Evolutionary conservation across 2,113 vertebrate species (phyloP).

Genomic region (Cavia porcellus): DNA sequence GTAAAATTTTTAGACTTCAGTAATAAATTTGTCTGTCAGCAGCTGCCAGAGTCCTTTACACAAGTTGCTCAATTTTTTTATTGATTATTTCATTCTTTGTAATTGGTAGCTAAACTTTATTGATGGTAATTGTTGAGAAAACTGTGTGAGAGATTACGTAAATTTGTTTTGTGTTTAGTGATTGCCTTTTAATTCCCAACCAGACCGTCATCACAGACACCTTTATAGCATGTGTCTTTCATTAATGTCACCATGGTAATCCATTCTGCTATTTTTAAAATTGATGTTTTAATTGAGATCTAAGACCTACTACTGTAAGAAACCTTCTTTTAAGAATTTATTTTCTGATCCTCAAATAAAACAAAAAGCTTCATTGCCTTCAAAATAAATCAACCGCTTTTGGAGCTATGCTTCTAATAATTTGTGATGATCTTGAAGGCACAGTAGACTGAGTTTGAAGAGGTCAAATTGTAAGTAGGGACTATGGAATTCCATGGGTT

Average conservation of each 20-base stretch:
- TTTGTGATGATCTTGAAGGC: not conserved
- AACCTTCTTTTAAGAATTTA: slow-evolving; percentile 36
- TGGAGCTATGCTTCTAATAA: slow-evolving; percentile 41
- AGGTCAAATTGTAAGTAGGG: not conserved
- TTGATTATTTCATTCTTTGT: not conserved
- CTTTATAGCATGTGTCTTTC: not conserved
- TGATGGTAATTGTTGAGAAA: slow-evolving; percentile 16
- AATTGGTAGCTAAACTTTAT: not conserved
- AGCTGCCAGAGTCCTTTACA: not conserved
- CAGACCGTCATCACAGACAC: not conserved
- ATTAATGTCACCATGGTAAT: not conserved
- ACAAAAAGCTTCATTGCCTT: not conserved
- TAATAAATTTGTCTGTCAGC: not conserved
- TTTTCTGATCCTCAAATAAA: slow-evolving; percentile 17
- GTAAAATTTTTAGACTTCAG: not conserved
- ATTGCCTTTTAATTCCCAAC: slow-evolving; percentile 22
- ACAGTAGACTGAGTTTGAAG: not conserved
- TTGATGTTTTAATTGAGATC: not conserved
- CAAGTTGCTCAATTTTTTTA: not conserved
- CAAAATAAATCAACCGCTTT: not conserved
- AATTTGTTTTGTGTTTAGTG: not conserved
- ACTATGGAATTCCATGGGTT: not conserved
- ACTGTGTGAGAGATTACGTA: not conserved
- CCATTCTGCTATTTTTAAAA: not conserved
- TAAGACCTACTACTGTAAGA: not conserved